Conservation (phyloP, 1,140 invertebrate species). For the Brachionus rubens region DNA sequence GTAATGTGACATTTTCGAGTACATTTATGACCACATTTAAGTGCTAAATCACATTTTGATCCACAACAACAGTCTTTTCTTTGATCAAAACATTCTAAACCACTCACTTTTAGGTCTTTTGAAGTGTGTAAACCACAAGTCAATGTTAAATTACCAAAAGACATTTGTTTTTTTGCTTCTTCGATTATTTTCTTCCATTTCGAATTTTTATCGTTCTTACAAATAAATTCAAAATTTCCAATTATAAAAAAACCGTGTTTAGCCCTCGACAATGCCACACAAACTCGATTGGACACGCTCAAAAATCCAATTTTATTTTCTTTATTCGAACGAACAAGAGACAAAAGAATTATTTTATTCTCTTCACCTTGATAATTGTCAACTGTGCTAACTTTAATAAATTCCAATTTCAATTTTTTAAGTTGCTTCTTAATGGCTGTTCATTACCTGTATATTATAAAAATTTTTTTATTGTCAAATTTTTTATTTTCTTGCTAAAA, state of each 20-base stretch:
- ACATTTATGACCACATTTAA: slow-evolving; percentile 58
- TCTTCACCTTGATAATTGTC: slow-evolving; percentile 75
- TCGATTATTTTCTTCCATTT: slow-evolving; percentile 58
- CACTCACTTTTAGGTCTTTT: slow-evolving; percentile 48
- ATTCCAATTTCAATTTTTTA: background rate
- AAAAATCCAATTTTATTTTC: slow-evolving; percentile 73
- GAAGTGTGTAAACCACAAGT: slow-evolving; percentile 1
- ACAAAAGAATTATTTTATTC: slow-evolving; percentile 76
- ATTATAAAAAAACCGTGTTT: slow-evolving; percentile 69
- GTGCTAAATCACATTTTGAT: slow-evolving; percentile 51
- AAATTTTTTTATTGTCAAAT: too few species aligned
- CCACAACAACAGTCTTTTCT: slow-evolving; percentile 60
- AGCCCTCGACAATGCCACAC: slow-evolving; percentile 77
- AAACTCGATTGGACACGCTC: slow-evolving; percentile 71
- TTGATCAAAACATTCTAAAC: slow-evolving; percentile 54
- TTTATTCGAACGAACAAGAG: slow-evolving; percentile 73
- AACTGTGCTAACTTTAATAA: slow-evolving; percentile 22
- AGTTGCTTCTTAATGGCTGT: background rate
- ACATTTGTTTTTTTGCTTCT: background rate
- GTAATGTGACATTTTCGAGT: slow-evolving; percentile 52
- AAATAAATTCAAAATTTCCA: slow-evolving; percentile 67
- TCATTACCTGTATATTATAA: too few species aligned
- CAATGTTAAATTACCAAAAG: background rate
- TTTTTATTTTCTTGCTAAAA: too few species aligned
- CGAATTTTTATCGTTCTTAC: slow-evolving; percentile 56